These are phyloP conservation scores for Gryllus bimaculatus DNA, from an alignment of 1,140 invertebrate species.

Conservation along the genomic window DNA sequence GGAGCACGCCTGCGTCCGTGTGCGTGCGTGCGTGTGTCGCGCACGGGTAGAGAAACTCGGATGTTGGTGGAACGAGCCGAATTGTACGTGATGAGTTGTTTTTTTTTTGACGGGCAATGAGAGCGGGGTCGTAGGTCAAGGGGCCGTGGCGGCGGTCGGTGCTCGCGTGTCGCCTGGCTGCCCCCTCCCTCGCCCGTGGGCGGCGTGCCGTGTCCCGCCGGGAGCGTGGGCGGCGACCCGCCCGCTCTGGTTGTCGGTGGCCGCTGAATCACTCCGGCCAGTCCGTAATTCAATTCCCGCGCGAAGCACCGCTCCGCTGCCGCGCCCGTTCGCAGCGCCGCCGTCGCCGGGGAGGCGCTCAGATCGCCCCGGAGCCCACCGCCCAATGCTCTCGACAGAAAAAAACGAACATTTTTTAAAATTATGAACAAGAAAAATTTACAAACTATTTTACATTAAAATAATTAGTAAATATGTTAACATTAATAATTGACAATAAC, in stretches of 20 bases:
- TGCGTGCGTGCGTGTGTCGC: background rate
- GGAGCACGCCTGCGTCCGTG: background rate
- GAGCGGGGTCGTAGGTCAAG: background rate
- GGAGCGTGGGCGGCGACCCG: background rate
- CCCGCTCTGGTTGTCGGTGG: background rate
- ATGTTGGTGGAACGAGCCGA: background rate
- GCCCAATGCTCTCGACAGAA: no score
- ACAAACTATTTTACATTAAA: no score
- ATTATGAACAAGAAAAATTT: no score
- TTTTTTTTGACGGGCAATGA: background rate
- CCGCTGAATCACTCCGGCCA: background rate
- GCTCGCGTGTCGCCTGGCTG: background rate
- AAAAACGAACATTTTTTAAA: no score
- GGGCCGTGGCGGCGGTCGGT: background rate
- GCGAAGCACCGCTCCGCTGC: no score
- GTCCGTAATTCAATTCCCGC: background rate
- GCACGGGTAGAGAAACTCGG: background rate
- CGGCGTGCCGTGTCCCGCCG: no score
- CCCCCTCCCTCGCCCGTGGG: background rate
- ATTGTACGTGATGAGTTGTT: constrained; percentile 4
- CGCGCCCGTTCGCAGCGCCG: no score
- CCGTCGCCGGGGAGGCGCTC: no score
- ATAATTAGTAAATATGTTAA: no score
- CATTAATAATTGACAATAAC: no score
- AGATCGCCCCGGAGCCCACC: no score